Base-by-base conservation (phyloP, 2,888 invertebrate species). In the Digitonthophagus gazella region DNA sequence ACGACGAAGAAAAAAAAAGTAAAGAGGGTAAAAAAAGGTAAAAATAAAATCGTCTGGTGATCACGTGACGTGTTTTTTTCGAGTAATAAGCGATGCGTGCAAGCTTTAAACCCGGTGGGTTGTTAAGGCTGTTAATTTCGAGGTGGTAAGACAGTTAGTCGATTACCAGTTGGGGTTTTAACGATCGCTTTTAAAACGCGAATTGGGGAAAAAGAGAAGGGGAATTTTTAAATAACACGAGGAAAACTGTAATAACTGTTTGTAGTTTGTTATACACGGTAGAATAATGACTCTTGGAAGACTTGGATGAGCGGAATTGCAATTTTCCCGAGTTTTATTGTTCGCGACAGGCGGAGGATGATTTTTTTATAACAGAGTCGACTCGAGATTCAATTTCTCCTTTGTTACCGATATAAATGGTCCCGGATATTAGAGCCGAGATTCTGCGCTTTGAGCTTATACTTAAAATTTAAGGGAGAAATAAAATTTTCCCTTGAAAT, bases 351-450 rank as follows among this genome's bases (percentile, higher is more conserved):
- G 28, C 28, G 28, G 28, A n/a, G n/a, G n/a, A 44, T 44, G 28
- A 44, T 8, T 44, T 44, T 44, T 44, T 44, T 44, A 44, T 44
- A 11, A 44, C 28, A 6, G 28, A 44, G 28, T 44, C 28, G 28
- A 6, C 28, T 44, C 28, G 28, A 44, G 28, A 69, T 65, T 69
- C 58, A 69, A 69, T 63, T 69, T 63, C 56, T 20, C 58, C 44
- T 56, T 19, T n/a, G 61, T 61, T 20, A 69, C 55, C 58, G 65
- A 69, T 66, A 66, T 66, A 69, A 69, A 69, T 66, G 56, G 63
- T 54, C 58, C 55, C 61, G 58, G 66, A 69, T 69, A 66, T 69
- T 67, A 69, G 61, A 57, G 56, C 63, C 20, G 44, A 44, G 63
- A 58, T 19, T 8, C 11, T 14, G 63, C 15, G 16, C 22, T 15